Percentiles rank a stretch among this genome's conserved stretches.
Evolutionary conservation across 2,888 invertebrate genomes (phyloP).

Genomic region (Podotricha telesiphe): DNA sequence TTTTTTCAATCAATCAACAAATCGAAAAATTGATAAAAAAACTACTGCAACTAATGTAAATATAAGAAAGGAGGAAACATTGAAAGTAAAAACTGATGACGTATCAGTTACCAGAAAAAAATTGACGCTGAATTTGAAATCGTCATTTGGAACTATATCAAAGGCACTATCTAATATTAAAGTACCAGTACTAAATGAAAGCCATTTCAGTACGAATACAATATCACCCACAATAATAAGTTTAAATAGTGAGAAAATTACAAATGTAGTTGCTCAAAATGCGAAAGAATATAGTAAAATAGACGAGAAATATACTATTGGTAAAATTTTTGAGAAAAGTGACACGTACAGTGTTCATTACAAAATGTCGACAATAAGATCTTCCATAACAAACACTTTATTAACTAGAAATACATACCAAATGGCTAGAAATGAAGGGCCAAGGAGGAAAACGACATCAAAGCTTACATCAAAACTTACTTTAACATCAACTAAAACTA

Average conservation of each 20-base stretch:
- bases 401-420: neutral
- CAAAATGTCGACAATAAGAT: neutral
- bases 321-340: too few relatives aligned
- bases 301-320: neutral
- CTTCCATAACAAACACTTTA: neutral
- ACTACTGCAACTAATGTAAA: neutral
- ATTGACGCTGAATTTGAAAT: neutral
- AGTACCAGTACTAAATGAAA: neutral
- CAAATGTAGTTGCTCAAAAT: neutral
- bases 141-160: neutral
- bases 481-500: conserved; percentile 34
- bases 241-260: neutral
- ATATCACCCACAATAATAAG: neutral
- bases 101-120: neutral
- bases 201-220: neutral
- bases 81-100: neutral
- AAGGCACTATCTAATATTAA: neutral
- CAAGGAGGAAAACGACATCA: conserved; percentile 27
- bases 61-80: neutral
- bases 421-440: conserved; percentile 11
- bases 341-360: neutral
- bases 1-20: neutral
- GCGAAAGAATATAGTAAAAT: neutral
- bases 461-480: conserved; percentile 31
- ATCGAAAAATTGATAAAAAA: neutral